A percentile compares a stretch with the other conserved stretches of the same genome.
Conservation (phyloP, 2,888 invertebrate species). For the Chrysolina oricalcia region DNA sequence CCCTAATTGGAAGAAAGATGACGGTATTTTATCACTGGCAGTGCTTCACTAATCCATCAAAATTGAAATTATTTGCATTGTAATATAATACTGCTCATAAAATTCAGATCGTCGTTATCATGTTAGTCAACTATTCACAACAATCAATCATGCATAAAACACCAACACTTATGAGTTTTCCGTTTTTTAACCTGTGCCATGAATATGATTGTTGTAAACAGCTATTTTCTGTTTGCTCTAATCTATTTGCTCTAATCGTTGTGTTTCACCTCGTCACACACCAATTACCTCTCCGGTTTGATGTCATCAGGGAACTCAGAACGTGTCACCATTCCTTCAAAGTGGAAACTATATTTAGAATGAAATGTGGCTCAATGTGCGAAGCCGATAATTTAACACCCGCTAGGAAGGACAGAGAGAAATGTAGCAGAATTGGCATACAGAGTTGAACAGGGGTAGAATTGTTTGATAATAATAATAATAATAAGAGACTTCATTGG, state of each 20-base stretch:
- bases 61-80: constrained; percentile 6
- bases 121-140: not conserved
- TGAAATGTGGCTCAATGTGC: constrained; percentile 3
- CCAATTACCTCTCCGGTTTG: constrained; percentile 14
- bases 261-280: constrained; percentile 5
- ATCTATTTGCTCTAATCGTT: not conserved
- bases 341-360: constrained; percentile 26
- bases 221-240: constrained; percentile 5
- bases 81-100: not conserved
- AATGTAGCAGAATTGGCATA: not conserved
- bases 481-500: too few species aligned
- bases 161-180: not conserved
- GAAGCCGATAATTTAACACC: not conserved
- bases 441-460: too few species aligned
- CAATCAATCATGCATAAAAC: constrained; percentile 4
- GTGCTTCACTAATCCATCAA: not conserved
- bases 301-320: constrained; percentile 7
- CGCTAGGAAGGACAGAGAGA: not conserved
- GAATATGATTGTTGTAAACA: not conserved
- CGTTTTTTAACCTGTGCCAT: not conserved
- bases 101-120: not conserved
- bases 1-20: not conserved
- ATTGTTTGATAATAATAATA: too few species aligned
- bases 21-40: not conserved
- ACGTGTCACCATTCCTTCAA: constrained; percentile 6